Conservation (phyloP, 2,113 vertebrate species). For the Machaerirhynchus nigripectus region DNA sequence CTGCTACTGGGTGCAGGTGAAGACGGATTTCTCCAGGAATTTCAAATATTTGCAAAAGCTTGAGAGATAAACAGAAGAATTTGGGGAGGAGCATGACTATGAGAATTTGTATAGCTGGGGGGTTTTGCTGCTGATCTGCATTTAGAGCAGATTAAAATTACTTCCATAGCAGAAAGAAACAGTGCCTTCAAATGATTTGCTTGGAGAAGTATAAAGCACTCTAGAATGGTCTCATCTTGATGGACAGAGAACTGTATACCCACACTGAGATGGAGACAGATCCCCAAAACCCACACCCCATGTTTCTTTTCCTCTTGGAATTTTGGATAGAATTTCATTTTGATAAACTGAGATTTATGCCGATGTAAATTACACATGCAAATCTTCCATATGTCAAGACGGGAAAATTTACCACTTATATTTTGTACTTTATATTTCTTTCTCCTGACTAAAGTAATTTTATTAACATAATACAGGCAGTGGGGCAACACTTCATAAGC, state of each 20-base stretch:
- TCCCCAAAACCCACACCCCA: fast-evolving
- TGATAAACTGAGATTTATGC: background rate
- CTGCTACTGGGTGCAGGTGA: slow-evolving; percentile 3
- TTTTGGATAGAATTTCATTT: background rate
- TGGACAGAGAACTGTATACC: background rate
- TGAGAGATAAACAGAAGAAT: background rate
- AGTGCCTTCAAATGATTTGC: background rate
- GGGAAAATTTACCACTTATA: background rate
- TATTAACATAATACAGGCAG: slow-evolving; percentile 56
- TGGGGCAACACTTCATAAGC: slow-evolving; percentile 50
- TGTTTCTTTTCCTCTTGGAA: background rate
- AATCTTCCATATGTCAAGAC: slow-evolving; percentile 22
- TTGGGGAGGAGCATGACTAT: background rate
- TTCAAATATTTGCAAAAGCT: slow-evolving; percentile 37
- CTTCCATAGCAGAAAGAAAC: background rate
- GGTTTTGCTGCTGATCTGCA: background rate
- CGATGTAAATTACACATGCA: background rate
- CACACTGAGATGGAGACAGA: background rate
- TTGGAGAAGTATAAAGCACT: background rate
- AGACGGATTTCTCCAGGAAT: background rate
- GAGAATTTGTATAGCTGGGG: background rate
- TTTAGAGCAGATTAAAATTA: background rate
- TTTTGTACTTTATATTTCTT: slow-evolving; percentile 31
- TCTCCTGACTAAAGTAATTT: slow-evolving; percentile 60
- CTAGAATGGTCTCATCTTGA: background rate